A percentile compares a stretch with the other conserved stretches of the same genome.
These are phyloP conservation scores for Athene noctua DNA, from an alignment of 2,113 vertebrate species.

Conservation along the genomic window DNA sequence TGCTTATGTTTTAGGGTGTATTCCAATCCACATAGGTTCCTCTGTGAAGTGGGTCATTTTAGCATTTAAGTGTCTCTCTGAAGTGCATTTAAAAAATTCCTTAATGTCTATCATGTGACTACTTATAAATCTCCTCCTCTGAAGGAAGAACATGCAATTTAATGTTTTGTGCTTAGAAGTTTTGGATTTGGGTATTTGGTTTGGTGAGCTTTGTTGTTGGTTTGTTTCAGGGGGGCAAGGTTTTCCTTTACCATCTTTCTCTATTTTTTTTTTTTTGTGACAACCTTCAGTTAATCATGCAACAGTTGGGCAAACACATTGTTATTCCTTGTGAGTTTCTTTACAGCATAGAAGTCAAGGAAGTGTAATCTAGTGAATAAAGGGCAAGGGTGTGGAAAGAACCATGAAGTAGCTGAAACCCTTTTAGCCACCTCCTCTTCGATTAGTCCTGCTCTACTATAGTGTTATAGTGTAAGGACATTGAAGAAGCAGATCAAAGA, in stretches of 20 bases:
- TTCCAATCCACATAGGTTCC: background rate
- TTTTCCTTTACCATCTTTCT: background rate
- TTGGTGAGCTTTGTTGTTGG: background rate
- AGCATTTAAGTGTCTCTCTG: background rate
- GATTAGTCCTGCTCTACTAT: background rate
- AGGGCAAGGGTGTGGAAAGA: background rate
- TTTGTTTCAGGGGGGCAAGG: background rate
- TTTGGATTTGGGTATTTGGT: background rate
- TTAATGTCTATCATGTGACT: background rate
- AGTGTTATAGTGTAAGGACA: fast-evolving
- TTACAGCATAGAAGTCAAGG: background rate
- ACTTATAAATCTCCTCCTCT: background rate
- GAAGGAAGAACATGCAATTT: background rate
- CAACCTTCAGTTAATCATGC: background rate
- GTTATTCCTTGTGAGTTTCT: background rate
- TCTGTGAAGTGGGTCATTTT: background rate
- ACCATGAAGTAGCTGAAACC: background rate
- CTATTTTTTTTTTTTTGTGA: background rate
- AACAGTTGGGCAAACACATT: background rate
- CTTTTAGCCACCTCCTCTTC: background rate
- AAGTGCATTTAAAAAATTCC: background rate
- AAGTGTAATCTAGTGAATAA: background rate
- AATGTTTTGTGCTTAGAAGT: background rate
- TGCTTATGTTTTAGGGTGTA: background rate
- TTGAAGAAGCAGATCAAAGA: background rate